Percentiles rank a stretch among this genome's conserved stretches.
These are phyloP conservation scores for Psococerastis gibbosa DNA, from an alignment of 2,888 invertebrate species.

Conservation along the genomic window DNA sequence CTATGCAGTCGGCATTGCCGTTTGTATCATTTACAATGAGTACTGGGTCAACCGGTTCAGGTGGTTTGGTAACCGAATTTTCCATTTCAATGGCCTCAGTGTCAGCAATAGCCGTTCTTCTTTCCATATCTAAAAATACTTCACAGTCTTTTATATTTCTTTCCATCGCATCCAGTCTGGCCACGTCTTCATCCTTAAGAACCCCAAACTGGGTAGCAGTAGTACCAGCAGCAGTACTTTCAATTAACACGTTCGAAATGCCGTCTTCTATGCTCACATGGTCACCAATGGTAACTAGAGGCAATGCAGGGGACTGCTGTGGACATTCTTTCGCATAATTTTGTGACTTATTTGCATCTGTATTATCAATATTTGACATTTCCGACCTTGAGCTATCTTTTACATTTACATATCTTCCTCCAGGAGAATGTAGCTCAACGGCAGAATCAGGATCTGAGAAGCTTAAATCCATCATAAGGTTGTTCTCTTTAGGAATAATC, in stretches of 20 bases:
- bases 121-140: slow-evolving; percentile 8
- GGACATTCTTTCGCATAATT: too few species aligned
- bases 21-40: too few species aligned
- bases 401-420: slow-evolving; percentile 25
- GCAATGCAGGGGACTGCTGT: slow-evolving; percentile 35
- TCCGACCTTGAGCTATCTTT: slow-evolving; percentile 22
- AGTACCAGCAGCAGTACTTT: slow-evolving; percentile 3
- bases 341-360: too few species aligned
- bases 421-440: slow-evolving; percentile 27
- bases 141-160: slow-evolving; percentile 8
- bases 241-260: slow-evolving; percentile 5
- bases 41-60: not conserved
- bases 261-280: slow-evolving; percentile 3
- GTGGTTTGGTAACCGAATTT: not conserved
- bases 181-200: slow-evolving; percentile 4
- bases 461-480: slow-evolving; percentile 28
- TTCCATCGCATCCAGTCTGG: slow-evolving; percentile 1
- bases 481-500: not conserved
- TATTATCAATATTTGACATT: slow-evolving; percentile 19
- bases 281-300: slow-evolving; percentile 45
- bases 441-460: slow-evolving; percentile 31
- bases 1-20: not conserved
- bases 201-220: not conserved
- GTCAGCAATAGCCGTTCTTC: not conserved
- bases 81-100: not conserved